Base-by-base conservation (phyloP, 2,888 invertebrate genomes). In the Thelaira solivaga region DNA sequence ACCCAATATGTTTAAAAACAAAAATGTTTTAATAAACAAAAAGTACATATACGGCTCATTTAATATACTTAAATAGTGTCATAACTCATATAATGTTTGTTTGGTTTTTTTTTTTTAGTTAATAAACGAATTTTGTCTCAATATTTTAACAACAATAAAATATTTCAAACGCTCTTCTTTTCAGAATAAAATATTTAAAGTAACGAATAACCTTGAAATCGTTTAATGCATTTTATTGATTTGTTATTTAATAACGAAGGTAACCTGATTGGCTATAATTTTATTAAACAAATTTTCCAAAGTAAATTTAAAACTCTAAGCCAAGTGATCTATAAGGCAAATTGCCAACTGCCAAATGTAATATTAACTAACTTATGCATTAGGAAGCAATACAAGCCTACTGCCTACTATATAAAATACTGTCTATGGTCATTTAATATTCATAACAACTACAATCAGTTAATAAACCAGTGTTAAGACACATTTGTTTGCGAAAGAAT, bases 361-460 rank as follows among this genome's bases (percentile, higher is more conserved):
- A 29, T 11, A 47, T 20, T 57, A 36, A 20, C 7, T 6, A 26
- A n/a, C n/a, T n/a, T n/a, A n/a, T 47, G 4, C 39, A 1, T 39
- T 67, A n/a, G 20, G 7, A 62, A 55, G 69, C 26, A 55, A 47
- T 34, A 62, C n/a, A 13, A 57, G 1, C 20, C 59, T n/a, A n/a
- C 3, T 22, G 8, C 6, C 49, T 29, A 36, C 47, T 78, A 78
- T 73, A 73, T 71, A 78, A 78, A 78, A 55, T 61, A 24, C 69
- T 24, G 59, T 26, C 61, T 59, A 11, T 65, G 53, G 18, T 11
- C 41, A 61, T 71, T 74, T 47, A 55, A 34, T 53, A 75, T 69
- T 64, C 75, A 78, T 53, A 78, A 53, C 73, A 45, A 24, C 64
- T 74, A 3, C 64, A 64, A 69, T 75, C 69, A 75, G 68, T 78